A percentile compares a stretch with the other conserved stretches of the same genome.
Evolutionary conservation across 2,113 vertebrate genomes (phyloP).

Genomic region (Helogale parvula): DNA sequence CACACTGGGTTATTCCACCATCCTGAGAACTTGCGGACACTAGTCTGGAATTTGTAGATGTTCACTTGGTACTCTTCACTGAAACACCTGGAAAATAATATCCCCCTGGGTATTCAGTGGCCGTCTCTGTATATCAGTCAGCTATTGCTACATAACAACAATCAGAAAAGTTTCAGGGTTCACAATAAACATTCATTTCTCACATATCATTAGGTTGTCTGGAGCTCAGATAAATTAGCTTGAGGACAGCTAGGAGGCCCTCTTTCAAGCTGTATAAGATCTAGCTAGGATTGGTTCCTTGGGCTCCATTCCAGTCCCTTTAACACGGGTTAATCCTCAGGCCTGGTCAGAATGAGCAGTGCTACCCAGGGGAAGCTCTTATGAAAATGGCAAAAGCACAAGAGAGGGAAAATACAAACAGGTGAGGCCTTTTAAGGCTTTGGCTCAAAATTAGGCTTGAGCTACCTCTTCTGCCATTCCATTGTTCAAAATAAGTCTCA

Average conservation of each 20-base stretch:
- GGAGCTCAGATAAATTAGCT: background rate
- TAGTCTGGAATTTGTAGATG: background rate
- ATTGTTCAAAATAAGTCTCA: background rate
- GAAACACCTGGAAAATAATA: background rate
- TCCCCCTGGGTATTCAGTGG: background rate
- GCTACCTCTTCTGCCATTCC: background rate
- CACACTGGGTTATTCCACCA: background rate
- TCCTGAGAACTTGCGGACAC: background rate
- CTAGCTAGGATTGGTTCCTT: background rate
- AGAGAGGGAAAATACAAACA: constrained; percentile 2
- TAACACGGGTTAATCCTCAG: constrained; percentile 13
- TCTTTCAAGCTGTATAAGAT: background rate
- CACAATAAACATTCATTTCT: constrained; percentile 6
- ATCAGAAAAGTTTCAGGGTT: background rate
- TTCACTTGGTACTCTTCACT: background rate
- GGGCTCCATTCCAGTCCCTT: background rate
- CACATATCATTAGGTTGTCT: background rate
- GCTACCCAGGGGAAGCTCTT: background rate
- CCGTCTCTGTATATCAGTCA: background rate
- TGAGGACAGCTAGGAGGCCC: background rate
- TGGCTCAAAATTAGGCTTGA: background rate
- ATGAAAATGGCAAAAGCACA: background rate
- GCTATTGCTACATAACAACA: constrained; percentile 9
- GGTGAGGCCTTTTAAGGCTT: background rate
- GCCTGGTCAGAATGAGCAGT: background rate